Evolutionary conservation across 2,888 invertebrate species (phyloP).

Genomic region (Dermolepida albohirtum): DNA sequence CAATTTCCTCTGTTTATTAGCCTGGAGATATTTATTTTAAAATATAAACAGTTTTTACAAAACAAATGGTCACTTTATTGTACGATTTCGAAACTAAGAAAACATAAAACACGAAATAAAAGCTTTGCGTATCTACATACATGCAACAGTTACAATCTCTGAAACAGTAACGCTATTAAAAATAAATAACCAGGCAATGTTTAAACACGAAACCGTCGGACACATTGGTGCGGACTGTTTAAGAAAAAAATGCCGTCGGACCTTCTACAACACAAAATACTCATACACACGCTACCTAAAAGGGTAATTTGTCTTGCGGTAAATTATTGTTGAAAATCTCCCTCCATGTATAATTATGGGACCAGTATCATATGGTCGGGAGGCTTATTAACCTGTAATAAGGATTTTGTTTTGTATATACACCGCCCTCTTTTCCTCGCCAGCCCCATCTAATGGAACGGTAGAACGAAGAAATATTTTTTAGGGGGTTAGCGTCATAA

Average conservation of each 20-base stretch:
- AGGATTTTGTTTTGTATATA: conserved; percentile 22
- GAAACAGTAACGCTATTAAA: conserved; percentile 9
- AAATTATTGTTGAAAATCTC: conserved; percentile 31
- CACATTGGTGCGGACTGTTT: conserved; percentile 17
- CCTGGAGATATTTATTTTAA: too few relatives aligned
- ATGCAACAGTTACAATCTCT: neutral
- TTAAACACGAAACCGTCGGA: conserved; percentile 19
- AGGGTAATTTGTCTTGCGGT: conserved; percentile 35
- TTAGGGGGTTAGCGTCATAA: conserved; percentile 16
- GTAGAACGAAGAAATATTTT: conserved; percentile 7
- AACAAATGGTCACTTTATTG: too few relatives aligned
- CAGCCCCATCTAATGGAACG: conserved; percentile 2
- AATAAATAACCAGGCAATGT: conserved; percentile 16
- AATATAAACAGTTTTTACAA: too few relatives aligned
- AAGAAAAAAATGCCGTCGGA: conserved; percentile 11
- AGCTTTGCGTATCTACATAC: neutral
- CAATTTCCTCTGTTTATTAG: too few relatives aligned
- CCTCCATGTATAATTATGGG: conserved; percentile 30
- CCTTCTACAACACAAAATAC: neutral
- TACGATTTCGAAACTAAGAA: too few relatives aligned
- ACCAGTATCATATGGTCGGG: conserved; percentile 19
- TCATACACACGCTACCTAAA: conserved; percentile 24
- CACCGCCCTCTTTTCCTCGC: neutral
- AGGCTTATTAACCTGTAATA: conserved; percentile 23
- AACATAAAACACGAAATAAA: too few relatives aligned